These are phyloP conservation scores for Otus sunia DNA, from an alignment of 2,113 vertebrate species.

Conservation along the genomic window DNA sequence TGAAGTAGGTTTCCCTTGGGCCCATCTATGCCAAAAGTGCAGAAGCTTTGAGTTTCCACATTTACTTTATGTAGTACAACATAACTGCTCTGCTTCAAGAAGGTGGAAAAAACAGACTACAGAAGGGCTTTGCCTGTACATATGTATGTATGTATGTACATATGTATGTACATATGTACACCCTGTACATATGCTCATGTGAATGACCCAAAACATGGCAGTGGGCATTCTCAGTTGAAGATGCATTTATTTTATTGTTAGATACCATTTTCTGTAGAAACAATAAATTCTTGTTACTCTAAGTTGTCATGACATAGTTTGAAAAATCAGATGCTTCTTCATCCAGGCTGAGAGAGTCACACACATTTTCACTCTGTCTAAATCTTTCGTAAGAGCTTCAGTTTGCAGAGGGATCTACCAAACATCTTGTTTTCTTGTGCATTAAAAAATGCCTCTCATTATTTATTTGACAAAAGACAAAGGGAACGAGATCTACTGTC, in stretches of 20 bases:
- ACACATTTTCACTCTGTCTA: conserved; percentile 12
- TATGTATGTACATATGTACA: no score
- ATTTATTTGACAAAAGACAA: not conserved
- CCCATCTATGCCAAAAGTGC: not conserved
- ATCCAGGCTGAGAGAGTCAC: not conserved
- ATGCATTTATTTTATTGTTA: not conserved
- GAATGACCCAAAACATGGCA: not conserved
- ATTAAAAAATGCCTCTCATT: not conserved
- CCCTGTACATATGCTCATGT: not conserved
- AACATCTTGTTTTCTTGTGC: not conserved
- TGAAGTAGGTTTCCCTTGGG: not conserved
- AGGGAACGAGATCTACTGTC: not conserved
- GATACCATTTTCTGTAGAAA: not conserved
- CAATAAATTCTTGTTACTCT: not conserved
- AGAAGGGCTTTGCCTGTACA: not conserved
- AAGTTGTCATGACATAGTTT: not conserved
- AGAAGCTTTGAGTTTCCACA: not conserved
- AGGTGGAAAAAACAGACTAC: not conserved
- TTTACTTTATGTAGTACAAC: not conserved
- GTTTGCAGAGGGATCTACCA: not conserved
- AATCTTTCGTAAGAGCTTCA: not conserved
- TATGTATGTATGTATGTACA: no score
- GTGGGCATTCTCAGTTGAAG: not conserved
- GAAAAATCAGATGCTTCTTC: conserved; percentile 35
- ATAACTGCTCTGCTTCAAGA: not conserved